Conservation (phyloP, 2,113 vertebrate genomes). For the Aegotheles bennettii region DNA sequence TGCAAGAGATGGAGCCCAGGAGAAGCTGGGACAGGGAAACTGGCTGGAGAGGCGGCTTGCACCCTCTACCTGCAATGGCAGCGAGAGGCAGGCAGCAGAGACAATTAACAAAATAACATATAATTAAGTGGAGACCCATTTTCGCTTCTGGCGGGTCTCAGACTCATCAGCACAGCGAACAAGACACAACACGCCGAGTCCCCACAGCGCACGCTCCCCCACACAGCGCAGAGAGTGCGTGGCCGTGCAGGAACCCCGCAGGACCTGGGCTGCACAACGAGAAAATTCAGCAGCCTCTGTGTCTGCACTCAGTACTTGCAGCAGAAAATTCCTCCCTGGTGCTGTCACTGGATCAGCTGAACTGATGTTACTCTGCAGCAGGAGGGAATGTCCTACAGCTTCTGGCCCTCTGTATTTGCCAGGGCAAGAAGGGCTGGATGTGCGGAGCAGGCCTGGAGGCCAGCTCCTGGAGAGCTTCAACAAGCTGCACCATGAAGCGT, state of each 20-base stretch:
- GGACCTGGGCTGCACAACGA: not conserved
- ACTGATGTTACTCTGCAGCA: not conserved
- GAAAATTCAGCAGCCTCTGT: not conserved
- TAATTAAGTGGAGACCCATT: conserved; percentile 27
- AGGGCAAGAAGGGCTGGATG: not conserved
- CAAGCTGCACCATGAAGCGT: not conserved
- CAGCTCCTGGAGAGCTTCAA: not conserved
- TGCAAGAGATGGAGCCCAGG: not conserved
- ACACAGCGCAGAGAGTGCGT: not conserved
- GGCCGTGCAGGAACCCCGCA: not conserved
- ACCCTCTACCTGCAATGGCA: not conserved
- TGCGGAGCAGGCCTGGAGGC: not conserved
- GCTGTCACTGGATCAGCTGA: not conserved
- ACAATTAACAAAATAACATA: not conserved
- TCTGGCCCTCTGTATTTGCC: not conserved
- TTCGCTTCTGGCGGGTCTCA: not conserved
- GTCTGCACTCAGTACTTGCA: not conserved
- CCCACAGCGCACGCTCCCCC: fast-evolving
- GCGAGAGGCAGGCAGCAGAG: not conserved
- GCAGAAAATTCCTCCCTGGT: conserved; percentile 19
- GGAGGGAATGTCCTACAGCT: not conserved
- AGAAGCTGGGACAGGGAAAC: not conserved
- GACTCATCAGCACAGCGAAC: not conserved
- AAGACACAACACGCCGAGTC: conserved; percentile 12
- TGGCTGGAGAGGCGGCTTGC: not conserved